Evolutionary conservation across 2,797 vertebrate genomes (phyloP), one percentile per base, ranked within the genome.

Genomic region (Pteronotus mesoamericanus): DNA sequence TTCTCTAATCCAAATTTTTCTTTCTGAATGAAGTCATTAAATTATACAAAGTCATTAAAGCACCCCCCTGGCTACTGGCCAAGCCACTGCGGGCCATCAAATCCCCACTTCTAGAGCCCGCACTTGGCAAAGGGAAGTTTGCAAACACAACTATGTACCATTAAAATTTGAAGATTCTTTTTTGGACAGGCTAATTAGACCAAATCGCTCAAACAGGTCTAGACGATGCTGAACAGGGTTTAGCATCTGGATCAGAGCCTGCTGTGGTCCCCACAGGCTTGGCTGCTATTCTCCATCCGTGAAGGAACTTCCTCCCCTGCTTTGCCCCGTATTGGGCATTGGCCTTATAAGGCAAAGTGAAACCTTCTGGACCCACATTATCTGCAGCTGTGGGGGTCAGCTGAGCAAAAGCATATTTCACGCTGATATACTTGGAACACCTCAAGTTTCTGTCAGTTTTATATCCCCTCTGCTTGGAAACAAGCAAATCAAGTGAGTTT

Each of bases 21-120:
- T 69, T 80, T 75, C 37, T 59, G 74, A 91, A 94, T 86, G 61
- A 96, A 78, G 29, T 93, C 92, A 88, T 88, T 91, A 89, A 87
- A 83, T 89, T 86, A 86, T 66, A 84, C 64, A 69, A 93, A 94
- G 86, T 93, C 88, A 94, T 94, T 89, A 82, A 89, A 94, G 72
- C 86, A 94, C 24, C 46, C 39, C 15, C 0, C 5, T 91, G 94
- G 90, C 79, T 91, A 93, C 69, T 5, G 51, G 90, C 83, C 96
- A 97, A 94, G 37, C 94, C 87, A 89, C 3, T 42, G 55, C 1
- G 5, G 84, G 86, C 78, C 78, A 86, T 69, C 68, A 86, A 86
- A 74, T 74, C 69, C 84, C 96, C 6, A 69, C 26, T 82, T 87
- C 77, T 26, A 64, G 69, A 86, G 75, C 51, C 87, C 69, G 69